Evolutionary conservation across 2,797 vertebrate genomes (phyloP), one percentile per base, ranked within the genome.

Genomic region (Phylloscopus collybita): DNA sequence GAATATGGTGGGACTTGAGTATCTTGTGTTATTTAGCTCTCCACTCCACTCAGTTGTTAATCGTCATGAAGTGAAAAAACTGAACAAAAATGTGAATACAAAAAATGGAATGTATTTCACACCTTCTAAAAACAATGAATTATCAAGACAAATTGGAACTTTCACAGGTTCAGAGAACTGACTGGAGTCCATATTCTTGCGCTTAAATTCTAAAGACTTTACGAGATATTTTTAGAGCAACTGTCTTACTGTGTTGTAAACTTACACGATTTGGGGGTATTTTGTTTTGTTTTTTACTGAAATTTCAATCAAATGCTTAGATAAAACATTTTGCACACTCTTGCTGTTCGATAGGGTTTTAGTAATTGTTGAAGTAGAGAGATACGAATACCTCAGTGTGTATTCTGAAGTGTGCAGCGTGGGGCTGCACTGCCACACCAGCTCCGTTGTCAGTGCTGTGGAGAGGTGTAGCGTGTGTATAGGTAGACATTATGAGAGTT

Each of bases 11-110:
- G 95, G 76, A 91, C 66, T 83, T 97, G 74, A 91, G 72, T 87
- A 88, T 91, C 67, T 82, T 96, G 92, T 29, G 82, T 90, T 82
- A 92, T 95, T 97, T 96, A 95, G 42, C 90, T 87, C 85, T 70
- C 84, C 26, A 44, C 96, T 96, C 96, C 96, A 94, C 79, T 95
- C 83, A 32, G 93, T 97, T 97, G 94, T 97, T 97, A 96, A 93
- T 83, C 96, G 95, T 97, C 80, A 88, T 54, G 70, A 81, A 95
- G 51, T 93, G 95, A 96, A 95, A 95, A 95, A 96, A 70, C 23
- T 27, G 19, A 89, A 81, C 69, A 80, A 73, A 94, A 94, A 91
- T 92, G 30, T 83, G 54, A 70, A 76, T 79, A 70, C 11, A 47
- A 87, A 47, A 80, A 50, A 67, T 44, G 8, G 60, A 96, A 88